phyloP scores from a whole-genome alignment of 2,113 vertebrate species.

The Myotis davidii region DNA sequence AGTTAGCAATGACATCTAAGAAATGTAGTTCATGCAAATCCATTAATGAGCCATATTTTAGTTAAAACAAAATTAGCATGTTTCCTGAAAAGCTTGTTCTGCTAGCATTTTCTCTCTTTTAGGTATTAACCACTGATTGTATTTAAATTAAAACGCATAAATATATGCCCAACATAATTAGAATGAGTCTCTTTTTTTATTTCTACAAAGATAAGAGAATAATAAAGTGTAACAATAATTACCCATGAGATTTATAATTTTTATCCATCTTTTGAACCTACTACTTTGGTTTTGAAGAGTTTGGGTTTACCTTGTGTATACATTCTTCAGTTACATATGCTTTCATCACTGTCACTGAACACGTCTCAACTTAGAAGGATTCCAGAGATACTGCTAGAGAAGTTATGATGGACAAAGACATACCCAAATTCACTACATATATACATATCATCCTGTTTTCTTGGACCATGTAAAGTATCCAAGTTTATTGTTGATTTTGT shows the following conservation, averaged over 20 bases:
- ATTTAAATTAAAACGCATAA: background rate
- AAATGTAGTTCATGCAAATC: background rate
- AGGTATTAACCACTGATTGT: background rate
- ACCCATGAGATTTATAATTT: background rate
- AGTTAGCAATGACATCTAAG: background rate
- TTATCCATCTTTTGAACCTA: slow-evolving; percentile 39
- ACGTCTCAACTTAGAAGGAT: slow-evolving; percentile 36
- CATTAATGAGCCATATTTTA: background rate
- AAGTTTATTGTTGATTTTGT: slow-evolving; percentile 66
- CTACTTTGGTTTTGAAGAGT: slow-evolving; percentile 30
- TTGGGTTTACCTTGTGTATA: background rate
- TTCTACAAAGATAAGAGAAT: background rate
- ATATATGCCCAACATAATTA: background rate
- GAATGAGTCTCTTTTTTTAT: background rate
- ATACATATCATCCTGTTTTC: slow-evolving; percentile 46
- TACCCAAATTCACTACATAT: slow-evolving; percentile 54
- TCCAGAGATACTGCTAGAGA: background rate
- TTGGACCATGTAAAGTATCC: slow-evolving; percentile 53
- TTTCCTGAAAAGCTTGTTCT: background rate
- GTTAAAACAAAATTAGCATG: background rate
- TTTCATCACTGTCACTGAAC: slow-evolving; percentile 3
- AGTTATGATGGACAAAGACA: background rate
- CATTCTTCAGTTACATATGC: background rate
- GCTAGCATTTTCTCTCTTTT: background rate
- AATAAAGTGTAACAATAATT: slow-evolving; percentile 10